phyloP scores from a whole-genome alignment of 2,797 vertebrate species.

The Spinus olivaceus region DNA sequence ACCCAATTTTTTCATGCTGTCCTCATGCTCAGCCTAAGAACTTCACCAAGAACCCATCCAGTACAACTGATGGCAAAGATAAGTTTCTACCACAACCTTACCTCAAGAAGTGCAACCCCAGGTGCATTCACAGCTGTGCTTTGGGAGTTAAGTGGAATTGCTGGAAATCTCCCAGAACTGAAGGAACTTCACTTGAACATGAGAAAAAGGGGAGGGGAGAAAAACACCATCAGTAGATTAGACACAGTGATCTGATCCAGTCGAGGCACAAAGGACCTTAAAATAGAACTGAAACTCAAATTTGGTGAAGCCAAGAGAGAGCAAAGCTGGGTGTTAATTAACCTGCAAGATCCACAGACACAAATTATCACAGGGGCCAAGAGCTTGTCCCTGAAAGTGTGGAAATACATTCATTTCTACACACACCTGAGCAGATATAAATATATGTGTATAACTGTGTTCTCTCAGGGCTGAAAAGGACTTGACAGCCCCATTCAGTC shows the following conservation, averaged over 20 bases:
- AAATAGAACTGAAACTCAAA: not conserved
- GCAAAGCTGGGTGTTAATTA: not conserved
- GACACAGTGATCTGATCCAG: not conserved
- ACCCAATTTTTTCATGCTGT: accelerated
- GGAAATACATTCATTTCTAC: not conserved
- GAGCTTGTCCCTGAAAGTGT: not conserved
- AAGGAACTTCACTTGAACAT: not conserved
- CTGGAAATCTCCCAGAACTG: not conserved
- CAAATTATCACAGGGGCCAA: not conserved
- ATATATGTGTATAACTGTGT: not conserved
- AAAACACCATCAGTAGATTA: not conserved
- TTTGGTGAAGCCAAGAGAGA: not conserved
- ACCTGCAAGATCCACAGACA: not conserved
- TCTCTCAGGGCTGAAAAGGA: not conserved
- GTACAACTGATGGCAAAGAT: not conserved
- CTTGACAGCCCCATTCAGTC: not conserved
- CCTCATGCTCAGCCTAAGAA: not conserved
- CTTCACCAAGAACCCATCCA: not conserved
- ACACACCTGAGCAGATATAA: not conserved
- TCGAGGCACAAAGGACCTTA: not conserved
- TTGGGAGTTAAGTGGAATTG: not conserved
- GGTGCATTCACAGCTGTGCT: not conserved
- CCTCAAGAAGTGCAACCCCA: not conserved
- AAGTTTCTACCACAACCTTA: not conserved
- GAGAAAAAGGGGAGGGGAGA: not conserved